Base-by-base conservation (phyloP, 2,888 invertebrate species). In the Choristoneura rosaceana region DNA sequence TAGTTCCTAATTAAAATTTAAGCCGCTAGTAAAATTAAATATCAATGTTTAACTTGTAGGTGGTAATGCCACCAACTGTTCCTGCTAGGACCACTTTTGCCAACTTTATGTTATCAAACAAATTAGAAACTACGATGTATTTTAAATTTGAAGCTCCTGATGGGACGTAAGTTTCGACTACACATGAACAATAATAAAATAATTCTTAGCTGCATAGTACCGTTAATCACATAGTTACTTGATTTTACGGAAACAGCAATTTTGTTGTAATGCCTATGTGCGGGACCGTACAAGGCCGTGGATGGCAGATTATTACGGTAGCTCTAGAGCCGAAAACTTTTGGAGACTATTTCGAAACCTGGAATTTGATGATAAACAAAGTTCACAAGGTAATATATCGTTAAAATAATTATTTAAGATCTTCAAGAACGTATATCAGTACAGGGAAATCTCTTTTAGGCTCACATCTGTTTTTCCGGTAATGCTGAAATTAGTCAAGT, bases 221-320 rank as follows among this genome's bases (percentile, higher is more conserved):
- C 43, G 47, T 17, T 52, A 25, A 17, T 25, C 12, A 25, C 25
- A 55, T 38, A 38, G 7, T 12, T 55, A 17, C 14, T 50, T 50
- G 10, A 61, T 41, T 50, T 71, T 58, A 61, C 17, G 5, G 43
- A 17, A 79, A 62, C 73, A 93, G 93, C 69, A 93, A 93, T 78
- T 93, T 89, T 66, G 90, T 87, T 8, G 80, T 91, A 5, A 77
- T 93, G 81, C 94, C 94, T 2, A 90, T 93, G 86, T 94, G 94
- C 75, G 94, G 94, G 10, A 86, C 91, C 1, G 88, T 94, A 17
- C 87, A 82, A 76, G 84, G 90, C 25, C 85, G 91, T 4, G 92
- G 92, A 50, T 94, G 93, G 93, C 91, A 93, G 76, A 92, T 94
- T 41, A 87, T 94, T 78, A 85, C 91, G 0, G 93, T 93, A 2